Percentiles rank a stretch among this genome's conserved stretches.
Conservation (phyloP, 2,888 invertebrate species). For the Toxonevra muliebris region DNA sequence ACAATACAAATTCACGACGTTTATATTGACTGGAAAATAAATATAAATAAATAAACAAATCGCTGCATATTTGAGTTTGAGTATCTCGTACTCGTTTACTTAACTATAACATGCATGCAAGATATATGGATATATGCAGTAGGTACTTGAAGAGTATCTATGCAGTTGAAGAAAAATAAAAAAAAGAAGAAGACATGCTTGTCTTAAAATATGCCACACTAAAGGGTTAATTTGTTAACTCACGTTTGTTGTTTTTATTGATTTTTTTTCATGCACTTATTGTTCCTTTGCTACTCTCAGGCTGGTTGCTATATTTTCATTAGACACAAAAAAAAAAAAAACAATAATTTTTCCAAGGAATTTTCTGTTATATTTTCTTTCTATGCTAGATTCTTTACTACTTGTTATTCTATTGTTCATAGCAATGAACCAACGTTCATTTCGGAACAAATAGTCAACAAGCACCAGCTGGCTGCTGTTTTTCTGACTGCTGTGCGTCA, state of each 20-base stretch:
- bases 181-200: no score
- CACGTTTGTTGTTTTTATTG: slow-evolving; percentile 31
- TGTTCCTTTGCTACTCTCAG: background rate
- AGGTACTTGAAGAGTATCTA: no score
- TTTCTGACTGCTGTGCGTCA: slow-evolving; percentile 7
- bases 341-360: slow-evolving; percentile 18
- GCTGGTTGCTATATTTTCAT: background rate
- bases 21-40: slow-evolving; percentile 64
- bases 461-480: background rate
- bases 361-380: slow-evolving; percentile 5
- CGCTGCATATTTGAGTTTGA: slow-evolving; percentile 22
- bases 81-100: no score
- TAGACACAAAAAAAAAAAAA: background rate
- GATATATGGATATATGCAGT: no score
- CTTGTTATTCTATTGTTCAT: slow-evolving; percentile 3
- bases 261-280: no score
- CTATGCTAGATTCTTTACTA: background rate
- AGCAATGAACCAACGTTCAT: background rate
- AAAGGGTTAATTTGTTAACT: slow-evolving; percentile 39
- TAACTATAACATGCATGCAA: no score
- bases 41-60: slow-evolving; percentile 50
- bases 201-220: slow-evolving; percentile 4
- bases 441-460: background rate
- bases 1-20: slow-evolving; percentile 59
- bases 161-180: no score